Base-by-base conservation (phyloP, 2,113 vertebrate genomes). In the Archilochus colubris region DNA sequence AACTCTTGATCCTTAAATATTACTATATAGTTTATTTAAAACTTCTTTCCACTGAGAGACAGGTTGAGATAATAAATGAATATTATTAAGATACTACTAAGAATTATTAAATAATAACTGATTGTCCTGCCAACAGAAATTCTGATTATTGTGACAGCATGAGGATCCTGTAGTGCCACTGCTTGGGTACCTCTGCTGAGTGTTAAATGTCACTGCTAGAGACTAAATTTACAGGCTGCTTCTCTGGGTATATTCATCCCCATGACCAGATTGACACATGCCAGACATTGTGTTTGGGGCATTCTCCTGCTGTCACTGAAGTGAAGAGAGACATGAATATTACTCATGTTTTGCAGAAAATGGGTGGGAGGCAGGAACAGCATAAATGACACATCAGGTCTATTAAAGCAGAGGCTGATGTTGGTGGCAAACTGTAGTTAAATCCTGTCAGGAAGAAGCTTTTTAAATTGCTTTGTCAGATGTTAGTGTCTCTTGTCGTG, bases 141-240 rank as follows among this genome's bases (percentile, higher is more conserved):
- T 67, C 55, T 7, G 5, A 17, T 23, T 64, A 5, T 10, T 31
- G 3, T 8, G 38, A 3, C 23, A 38, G 14, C 0, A 0, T 22
- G 28, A 85, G 51, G 18, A 31, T 74, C 30, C 67, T 46, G 33
- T 0, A 22, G n/a, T 5, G 54, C 50, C 28, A 5, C 23, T n/a
- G 46, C 2, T 0, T 5, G 19, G 28, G 1, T 14, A 67, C 14
- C 55, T 72, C 83, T 58, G 48, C 21, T 27, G 57, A 36, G 33
- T 24, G 9, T 43, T 50, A 61, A 50, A 54, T 31, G 44, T 28
- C 43, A 9, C 24, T 43, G 3, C 11, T 3, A 79, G n/a, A 11
- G 28, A 54, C 11, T 9, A 9, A 46, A 33, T 7, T 13, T 8
- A 13, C 38, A 38, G 46, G 19, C 30, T 76, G 62, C 22, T 69